These are phyloP conservation scores for Azorinus chamasolen DNA, from an alignment of 2,888 invertebrate species.

Conservation along the genomic window DNA sequence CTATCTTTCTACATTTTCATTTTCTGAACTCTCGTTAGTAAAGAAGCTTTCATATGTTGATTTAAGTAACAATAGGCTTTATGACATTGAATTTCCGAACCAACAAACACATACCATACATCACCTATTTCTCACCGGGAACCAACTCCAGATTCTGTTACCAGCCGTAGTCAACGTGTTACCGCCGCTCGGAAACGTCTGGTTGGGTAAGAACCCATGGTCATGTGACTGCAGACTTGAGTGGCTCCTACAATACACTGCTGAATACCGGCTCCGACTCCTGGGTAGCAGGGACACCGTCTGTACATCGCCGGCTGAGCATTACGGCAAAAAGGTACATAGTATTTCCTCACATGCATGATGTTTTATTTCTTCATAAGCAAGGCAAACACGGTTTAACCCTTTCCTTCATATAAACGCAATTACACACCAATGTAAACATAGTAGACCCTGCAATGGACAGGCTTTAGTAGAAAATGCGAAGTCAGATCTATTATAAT, in stretches of 20 bases:
- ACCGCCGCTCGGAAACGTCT: conserved; percentile 57
- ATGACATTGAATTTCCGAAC: conserved; percentile 53
- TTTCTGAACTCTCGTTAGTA: conserved; percentile 60
- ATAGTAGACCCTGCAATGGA: no score
- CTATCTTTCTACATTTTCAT: conserved; percentile 65
- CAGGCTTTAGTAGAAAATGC: no score
- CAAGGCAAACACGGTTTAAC: no score
- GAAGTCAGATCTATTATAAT: no score
- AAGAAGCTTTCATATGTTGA: conserved; percentile 65
- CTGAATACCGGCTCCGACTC: conserved; percentile 56
- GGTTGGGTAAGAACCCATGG: conserved; percentile 71
- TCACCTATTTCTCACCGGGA: conserved; percentile 61
- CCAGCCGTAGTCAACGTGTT: conserved; percentile 56
- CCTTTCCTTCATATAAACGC: no score
- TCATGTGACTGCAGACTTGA: conserved; percentile 74
- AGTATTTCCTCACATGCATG: no score
- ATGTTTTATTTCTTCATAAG: no score
- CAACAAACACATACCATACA: conserved; percentile 53
- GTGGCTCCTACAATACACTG: conserved; percentile 60
- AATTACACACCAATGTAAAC: no score
- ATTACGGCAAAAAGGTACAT: conserved; percentile 63
- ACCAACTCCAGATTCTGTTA: conserved; percentile 61
- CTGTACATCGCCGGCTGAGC: conserved; percentile 60
- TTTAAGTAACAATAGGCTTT: conserved; percentile 63
- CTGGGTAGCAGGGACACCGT: conserved; percentile 58